Base-by-base conservation (phyloP, 2,113 vertebrate genomes). In the Rafetus swinhoei region DNA sequence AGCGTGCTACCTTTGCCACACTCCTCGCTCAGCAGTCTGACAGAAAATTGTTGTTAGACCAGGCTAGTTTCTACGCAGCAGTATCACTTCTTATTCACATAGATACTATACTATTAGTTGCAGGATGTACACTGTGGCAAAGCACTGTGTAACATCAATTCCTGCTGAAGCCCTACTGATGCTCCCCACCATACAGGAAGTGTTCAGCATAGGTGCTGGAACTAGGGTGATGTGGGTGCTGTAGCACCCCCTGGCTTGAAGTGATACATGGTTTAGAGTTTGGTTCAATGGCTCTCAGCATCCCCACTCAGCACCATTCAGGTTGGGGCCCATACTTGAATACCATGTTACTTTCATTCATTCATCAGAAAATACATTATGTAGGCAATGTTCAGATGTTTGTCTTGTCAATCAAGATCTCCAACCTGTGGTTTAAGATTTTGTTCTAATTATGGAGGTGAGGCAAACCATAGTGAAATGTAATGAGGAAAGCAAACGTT, bases 401-500 rank as follows among this genome's bases (percentile, higher is more conserved):
- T 88, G 1, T 29, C 4, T 1, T 22, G 84, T 53, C 79, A 89
- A 50, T 56, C 60, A 15, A 72, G 81, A 5, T 84, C 22, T 45
- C 84, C 53, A 45, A 85, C 7, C 50, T 7, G 7, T 22, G 69
- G 2, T 16, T 16, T 39, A 81, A 95, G 13, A 90, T 86, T 50
- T 19, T 39, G 53, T n/a, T n/a, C 11, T 56, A 85, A 82, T 72
- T 1, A 0, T 59, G 10, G 9, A 87, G n/a, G 21, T 50, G 90
- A 96, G 93, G 79, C 35, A 83, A 95, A 92, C 7, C 27, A 7
- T 74, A 86, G 19, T 7, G 32, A 55, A 95, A 93, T 60, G 32
- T 96, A 93, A 94, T 91, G 19, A 92, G 56, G 85, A 81, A 27
- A 92, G n/a, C 52, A 89, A 83, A 86, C 60, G 2, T 50, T 88